Percentiles rank a stretch among this genome's conserved stretches.
Conservation (phyloP, 1,140 invertebrate genomes). For the Drosophila guanche region DNA sequence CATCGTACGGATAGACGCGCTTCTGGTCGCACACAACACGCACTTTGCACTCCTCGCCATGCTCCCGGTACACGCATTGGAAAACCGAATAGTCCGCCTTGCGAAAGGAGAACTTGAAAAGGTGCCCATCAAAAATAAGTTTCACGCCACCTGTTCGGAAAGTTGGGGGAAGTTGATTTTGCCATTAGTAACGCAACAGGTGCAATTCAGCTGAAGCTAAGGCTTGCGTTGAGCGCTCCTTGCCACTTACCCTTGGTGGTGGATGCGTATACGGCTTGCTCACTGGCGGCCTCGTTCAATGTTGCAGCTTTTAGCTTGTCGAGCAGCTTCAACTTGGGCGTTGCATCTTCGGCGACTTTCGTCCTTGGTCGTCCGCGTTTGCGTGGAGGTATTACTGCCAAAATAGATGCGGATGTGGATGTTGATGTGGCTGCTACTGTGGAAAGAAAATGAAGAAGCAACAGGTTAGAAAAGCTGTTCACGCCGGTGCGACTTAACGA, state of each 20-base stretch:
- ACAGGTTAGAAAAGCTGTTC: constrained; percentile 51
- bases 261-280: constrained; percentile 74
- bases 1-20: constrained; percentile 73
- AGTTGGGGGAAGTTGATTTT: background rate
- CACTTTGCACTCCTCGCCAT: constrained; percentile 75
- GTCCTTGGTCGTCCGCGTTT: constrained; percentile 68
- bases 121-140: constrained; percentile 72
- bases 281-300: constrained; percentile 48
- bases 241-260: constrained; percentile 71
- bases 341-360: constrained; percentile 41
- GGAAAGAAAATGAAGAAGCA: constrained; percentile 33
- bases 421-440: constrained; percentile 32
- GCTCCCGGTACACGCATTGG: constrained; percentile 79
- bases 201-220: background rate
- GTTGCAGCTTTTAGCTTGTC: constrained; percentile 64
- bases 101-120: constrained; percentile 78
- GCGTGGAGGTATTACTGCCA: constrained; percentile 55
- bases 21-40: constrained; percentile 79
- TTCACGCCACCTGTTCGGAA: constrained; percentile 69
- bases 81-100: constrained; percentile 76
- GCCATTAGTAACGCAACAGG: background rate
- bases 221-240: background rate
- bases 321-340: constrained; percentile 60
- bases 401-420: constrained; percentile 41
- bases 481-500: constrained; percentile 10